phyloP scores from a whole-genome alignment of 2,888 invertebrate genomes.

The Gymnocheta viridis region DNA sequence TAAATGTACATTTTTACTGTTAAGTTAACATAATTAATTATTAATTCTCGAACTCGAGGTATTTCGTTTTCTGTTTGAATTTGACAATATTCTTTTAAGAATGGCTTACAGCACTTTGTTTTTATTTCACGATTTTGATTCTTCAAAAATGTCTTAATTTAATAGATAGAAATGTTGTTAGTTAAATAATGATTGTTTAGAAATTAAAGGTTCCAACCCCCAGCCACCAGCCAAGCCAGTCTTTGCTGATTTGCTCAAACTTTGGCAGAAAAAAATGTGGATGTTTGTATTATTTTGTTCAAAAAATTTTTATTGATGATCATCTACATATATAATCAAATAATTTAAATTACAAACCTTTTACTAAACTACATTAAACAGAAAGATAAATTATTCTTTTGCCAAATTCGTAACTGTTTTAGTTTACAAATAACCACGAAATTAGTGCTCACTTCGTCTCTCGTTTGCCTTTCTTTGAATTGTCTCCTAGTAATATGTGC shows the following conservation, averaged over 20 bases:
- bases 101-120: not conserved
- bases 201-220: no score
- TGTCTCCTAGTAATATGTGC: slow-evolving; percentile 1
- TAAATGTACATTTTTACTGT: slow-evolving; percentile 11
- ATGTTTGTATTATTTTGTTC: no score
- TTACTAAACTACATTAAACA: no score
- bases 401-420: no score
- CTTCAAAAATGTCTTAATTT: not conserved
- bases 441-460: not conserved
- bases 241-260: not conserved
- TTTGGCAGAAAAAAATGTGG: no score
- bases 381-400: no score
- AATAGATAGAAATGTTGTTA: not conserved
- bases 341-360: no score
- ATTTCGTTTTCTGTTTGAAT: not conserved
- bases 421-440: slow-evolving; percentile 13
- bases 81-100: not conserved
- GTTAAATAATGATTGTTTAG: not conserved
- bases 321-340: no score
- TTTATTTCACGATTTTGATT: not conserved
- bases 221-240: no score
- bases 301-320: no score
- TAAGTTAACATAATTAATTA: not conserved
- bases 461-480: not conserved
- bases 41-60: not conserved